Evolutionary conservation across 2,888 invertebrate species (phyloP).

Genomic region (Glyphotaelius pellucidus): DNA sequence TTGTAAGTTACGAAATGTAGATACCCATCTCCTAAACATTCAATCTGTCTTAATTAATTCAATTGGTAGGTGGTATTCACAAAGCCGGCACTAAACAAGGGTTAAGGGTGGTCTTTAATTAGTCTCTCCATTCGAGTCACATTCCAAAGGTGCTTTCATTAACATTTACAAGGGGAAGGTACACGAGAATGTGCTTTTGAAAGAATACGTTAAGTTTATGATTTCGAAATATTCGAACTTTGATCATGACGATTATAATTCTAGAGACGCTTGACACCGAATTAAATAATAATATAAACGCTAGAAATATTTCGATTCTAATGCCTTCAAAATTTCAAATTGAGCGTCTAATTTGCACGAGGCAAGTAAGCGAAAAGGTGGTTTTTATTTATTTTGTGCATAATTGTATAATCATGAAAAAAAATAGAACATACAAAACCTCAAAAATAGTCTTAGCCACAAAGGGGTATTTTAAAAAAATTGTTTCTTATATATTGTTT

Average conservation of each 20-base stretch:
- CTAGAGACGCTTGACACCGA: background rate
- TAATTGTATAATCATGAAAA: too few species aligned
- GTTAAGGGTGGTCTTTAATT: slow-evolving; percentile 50
- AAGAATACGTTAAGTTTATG: slow-evolving; percentile 16
- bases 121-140: slow-evolving; percentile 26
- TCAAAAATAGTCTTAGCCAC: too few species aligned
- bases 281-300: too few species aligned
- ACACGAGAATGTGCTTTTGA: slow-evolving; percentile 41
- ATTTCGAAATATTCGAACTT: background rate
- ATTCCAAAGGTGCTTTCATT: slow-evolving; percentile 45
- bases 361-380: too few species aligned
- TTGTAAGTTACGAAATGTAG: background rate
- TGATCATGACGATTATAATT: background rate
- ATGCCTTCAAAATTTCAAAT: too few species aligned
- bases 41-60: background rate
- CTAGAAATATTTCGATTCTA: too few species aligned
- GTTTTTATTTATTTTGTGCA: too few species aligned
- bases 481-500: too few species aligned
- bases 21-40: background rate
- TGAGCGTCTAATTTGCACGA: too few species aligned
- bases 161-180: slow-evolving; percentile 42
- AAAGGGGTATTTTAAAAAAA: too few species aligned
- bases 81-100: background rate
- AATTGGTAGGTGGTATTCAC: background rate
- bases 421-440: too few species aligned